A percentile compares a stretch with the other conserved stretches of the same genome.
Evolutionary conservation across 2,797 vertebrate genomes (phyloP).

Genomic region (Megalops cyprinoides): DNA sequence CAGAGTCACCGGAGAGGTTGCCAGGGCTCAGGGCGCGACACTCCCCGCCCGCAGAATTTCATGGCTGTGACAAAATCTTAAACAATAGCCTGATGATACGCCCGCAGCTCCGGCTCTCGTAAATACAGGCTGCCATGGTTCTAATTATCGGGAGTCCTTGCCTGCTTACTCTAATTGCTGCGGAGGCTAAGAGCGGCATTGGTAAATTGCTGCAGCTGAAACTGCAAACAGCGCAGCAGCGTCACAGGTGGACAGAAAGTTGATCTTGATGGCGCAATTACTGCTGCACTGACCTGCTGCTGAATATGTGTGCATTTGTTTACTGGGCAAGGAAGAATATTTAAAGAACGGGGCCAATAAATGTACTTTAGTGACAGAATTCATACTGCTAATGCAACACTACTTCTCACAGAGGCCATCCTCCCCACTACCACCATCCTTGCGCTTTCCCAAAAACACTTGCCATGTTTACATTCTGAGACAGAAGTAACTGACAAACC

Average conservation of each 20-base stretch:
- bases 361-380: too few relatives aligned
- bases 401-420: too few relatives aligned
- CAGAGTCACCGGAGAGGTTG: background rate
- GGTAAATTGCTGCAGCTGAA: slow-evolving; percentile 7
- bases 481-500: too few relatives aligned
- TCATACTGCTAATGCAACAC: too few relatives aligned
- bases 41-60: slow-evolving; percentile 34
- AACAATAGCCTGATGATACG: slow-evolving; percentile 14
- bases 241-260: too few relatives aligned
- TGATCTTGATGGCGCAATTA: too few relatives aligned
- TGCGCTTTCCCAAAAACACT: too few relatives aligned
- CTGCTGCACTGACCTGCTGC: background rate
- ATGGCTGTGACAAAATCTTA: background rate
- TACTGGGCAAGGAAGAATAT: background rate
- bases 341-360: too few relatives aligned
- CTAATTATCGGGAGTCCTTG: slow-evolving; percentile 15
- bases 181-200: background rate
- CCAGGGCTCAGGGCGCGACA: slow-evolving; percentile 43
- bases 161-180: slow-evolving; percentile 1
- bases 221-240: too few relatives aligned
- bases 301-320: background rate
- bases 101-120: background rate
- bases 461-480: too few relatives aligned
- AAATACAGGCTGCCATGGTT: slow-evolving; percentile 24
- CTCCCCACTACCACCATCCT: too few relatives aligned